A percentile compares a stretch with the other conserved stretches of the same genome.
Conservation (phyloP, 1,140 invertebrate species). For the Drosophila triauraria region DNA sequence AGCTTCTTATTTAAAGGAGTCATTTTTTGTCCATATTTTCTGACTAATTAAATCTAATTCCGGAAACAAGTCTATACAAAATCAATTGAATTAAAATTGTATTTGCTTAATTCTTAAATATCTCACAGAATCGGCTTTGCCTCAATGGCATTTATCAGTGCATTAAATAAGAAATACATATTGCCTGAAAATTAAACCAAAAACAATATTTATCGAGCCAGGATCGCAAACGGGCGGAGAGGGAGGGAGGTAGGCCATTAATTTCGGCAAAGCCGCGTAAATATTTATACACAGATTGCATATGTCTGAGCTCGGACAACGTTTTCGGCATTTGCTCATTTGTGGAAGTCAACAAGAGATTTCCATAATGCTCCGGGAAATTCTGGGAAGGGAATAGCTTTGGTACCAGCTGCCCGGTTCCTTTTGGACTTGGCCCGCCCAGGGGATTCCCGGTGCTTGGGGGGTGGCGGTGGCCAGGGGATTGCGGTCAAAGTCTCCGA, state of each 20-base stretch:
- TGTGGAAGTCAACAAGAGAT: constrained; percentile 78
- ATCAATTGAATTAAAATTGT: constrained; percentile 4
- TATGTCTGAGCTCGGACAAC: constrained; percentile 53
- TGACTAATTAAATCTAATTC: neutral
- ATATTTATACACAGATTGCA: constrained; percentile 79
- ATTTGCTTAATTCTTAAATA: neutral
- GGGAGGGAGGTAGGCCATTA: constrained; percentile 49
- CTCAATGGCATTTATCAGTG: constrained; percentile 10
- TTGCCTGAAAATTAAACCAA: constrained; percentile 19
- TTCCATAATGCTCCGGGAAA: constrained; percentile 63
- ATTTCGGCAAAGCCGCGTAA: constrained; percentile 72
- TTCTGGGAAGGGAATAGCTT: constrained; percentile 22
- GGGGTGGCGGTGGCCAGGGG: neutral
- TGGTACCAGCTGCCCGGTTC: constrained; percentile 33
- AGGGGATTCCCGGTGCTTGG: constrained; percentile 3
- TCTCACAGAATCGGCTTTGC: neutral
- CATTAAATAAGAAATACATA: constrained; percentile 51
- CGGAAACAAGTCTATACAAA: neutral
- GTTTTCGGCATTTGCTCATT: constrained; percentile 75
- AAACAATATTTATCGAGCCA: constrained; percentile 49
- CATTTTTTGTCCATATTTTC: neutral
- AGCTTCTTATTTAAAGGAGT: neutral
- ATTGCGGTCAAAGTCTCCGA: constrained; percentile 49
- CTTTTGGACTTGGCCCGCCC: constrained; percentile 19
- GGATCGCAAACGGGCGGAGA: constrained; percentile 9